Conservation (phyloP, 2,113 vertebrate genomes). For the Microcebus ravelobensis region DNA sequence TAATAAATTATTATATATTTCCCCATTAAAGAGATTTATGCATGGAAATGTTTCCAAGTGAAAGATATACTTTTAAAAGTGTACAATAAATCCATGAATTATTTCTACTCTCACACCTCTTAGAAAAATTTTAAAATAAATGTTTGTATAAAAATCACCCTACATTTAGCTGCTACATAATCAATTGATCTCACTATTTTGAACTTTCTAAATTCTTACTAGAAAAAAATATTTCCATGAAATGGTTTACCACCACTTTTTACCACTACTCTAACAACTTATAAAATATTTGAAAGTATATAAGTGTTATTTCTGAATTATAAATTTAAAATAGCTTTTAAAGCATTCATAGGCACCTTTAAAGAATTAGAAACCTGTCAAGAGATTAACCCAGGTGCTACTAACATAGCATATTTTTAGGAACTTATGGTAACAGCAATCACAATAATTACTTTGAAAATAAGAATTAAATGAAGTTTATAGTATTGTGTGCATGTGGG, state of each 20-base stretch:
- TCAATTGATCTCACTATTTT: neutral
- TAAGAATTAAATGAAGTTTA: neutral
- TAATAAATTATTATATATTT: neutral
- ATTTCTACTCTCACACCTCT: neutral
- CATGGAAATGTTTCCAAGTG: slow-evolving; percentile 72
- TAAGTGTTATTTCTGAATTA: neutral
- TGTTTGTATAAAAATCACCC: neutral
- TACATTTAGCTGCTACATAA: neutral
- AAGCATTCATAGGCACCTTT: neutral
- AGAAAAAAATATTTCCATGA: neutral
- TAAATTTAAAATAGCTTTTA: neutral
- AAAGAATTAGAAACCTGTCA: neutral
- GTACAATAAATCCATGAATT: neutral
- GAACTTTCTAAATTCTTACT: neutral
- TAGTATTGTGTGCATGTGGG: neutral
- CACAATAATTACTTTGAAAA: neutral
- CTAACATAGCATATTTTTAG: neutral
- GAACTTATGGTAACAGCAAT: neutral
- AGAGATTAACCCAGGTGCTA: neutral
- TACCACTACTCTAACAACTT: neutral
- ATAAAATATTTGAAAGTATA: neutral
- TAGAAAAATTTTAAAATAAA: neutral
- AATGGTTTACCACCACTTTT: neutral
- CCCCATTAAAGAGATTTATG: slow-evolving; percentile 60
- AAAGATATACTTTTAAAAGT: neutral